Conservation (phyloP, 2,797 vertebrate species). For the Erithacus rubecula region DNA sequence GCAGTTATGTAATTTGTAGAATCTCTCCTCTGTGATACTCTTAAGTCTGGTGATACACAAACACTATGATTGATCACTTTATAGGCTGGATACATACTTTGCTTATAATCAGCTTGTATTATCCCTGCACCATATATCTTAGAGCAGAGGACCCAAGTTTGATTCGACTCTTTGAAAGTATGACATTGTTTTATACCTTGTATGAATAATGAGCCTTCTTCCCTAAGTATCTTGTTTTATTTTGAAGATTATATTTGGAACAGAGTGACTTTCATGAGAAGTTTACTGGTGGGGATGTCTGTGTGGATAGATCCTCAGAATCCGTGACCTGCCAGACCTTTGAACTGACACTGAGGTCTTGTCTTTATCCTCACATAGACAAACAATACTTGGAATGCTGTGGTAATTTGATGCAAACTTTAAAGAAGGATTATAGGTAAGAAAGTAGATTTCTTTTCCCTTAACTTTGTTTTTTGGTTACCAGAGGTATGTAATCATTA, state of each 20-base stretch:
- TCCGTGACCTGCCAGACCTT: slow-evolving; percentile 97
- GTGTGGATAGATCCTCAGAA: slow-evolving; percentile 93
- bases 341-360: slow-evolving; percentile 92
- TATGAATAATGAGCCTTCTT: neutral
- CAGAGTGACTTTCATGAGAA: slow-evolving; percentile 94
- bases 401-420: slow-evolving; percentile 94
- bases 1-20: neutral
- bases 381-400: slow-evolving; percentile 93
- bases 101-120: neutral
- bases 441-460: neutral
- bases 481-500: neutral
- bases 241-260: slow-evolving; percentile 90
- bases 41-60: neutral
- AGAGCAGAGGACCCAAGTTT: neutral
- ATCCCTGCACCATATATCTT: neutral
- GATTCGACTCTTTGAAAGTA: neutral
- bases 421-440: slow-evolving; percentile 96
- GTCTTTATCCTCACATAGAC: slow-evolving; percentile 95
- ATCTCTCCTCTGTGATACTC: neutral
- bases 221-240: neutral
- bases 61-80: neutral
- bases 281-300: slow-evolving; percentile 88
- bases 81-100: neutral
- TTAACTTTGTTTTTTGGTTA: neutral
- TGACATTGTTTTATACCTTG: neutral